Evolutionary conservation across 2,888 invertebrate species (phyloP), one percentile per base, ranked within the genome.

Genomic region (Caenorhabditis sulstoni): DNA sequence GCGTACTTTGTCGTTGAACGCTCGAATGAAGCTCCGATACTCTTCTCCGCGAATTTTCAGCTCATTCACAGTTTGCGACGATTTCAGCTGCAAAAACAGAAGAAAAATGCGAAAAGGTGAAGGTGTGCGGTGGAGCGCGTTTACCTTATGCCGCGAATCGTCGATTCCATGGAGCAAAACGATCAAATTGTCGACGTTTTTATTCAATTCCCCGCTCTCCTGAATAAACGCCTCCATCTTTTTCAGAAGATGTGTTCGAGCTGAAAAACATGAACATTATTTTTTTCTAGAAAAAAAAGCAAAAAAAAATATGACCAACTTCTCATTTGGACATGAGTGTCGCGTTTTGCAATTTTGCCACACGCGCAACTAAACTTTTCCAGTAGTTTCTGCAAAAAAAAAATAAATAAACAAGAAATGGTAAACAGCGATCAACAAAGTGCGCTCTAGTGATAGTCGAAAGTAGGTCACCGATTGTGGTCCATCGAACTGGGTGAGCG

Each of bases 81-180:
- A 65, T 65, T 77, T 77, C 11, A 77, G 18, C 70, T 77, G 76
- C 23, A 74, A 65, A 22, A 8, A 47, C n/a, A n/a, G n/a, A n/a
- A n/a, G n/a, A 37, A 22, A 8, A 1, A 20, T 20, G 8, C n/a
- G n/a, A n/a, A n/a, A n/a, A n/a, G n/a, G n/a, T n/a, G 11, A 53
- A 9, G 7, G 47, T 5, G 7, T 18, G 16, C 47, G 11, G 16
- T 18, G 16, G 18, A 16, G 5, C 47, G 23, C 12, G n/a, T 45
- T 35, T 37, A 65, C 65, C 18, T 45, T n/a, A 57, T 71, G 70
- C n/a, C 77, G 39, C 4, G 66, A 11, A 4, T 78, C 65, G 29
- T 71, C 77, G 12, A 78, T 61, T 35, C 55, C 66, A 20, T 61
- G 53, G 4, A 78, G 49, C 16, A 71, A 14, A 14, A 29, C 3